Conservation (phyloP, 2,888 invertebrate species). For the Lottia scabra region DNA sequence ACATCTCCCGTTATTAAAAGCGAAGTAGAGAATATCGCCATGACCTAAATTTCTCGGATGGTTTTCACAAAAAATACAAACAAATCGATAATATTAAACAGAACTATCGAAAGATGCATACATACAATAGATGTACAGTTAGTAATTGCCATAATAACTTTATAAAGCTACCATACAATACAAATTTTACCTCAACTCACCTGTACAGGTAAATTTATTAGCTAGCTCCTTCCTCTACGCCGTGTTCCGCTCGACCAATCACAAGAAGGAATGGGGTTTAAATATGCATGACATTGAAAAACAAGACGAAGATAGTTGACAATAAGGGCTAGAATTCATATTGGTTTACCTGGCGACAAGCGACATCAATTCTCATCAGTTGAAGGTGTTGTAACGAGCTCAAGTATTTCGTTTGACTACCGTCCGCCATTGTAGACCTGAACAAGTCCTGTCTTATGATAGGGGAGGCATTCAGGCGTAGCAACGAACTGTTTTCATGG, state of each 20-base stretch:
- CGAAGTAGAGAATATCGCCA: too few relatives aligned
- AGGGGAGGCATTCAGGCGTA: background rate
- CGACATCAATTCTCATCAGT: too few relatives aligned
- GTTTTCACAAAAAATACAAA: too few relatives aligned
- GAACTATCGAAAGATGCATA: too few relatives aligned
- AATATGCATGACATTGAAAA: slow-evolving; percentile 24
- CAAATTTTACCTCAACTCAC: background rate
- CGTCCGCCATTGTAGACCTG: too few relatives aligned
- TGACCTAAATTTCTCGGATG: background rate
- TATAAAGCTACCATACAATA: too few relatives aligned
- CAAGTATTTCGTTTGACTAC: too few relatives aligned
- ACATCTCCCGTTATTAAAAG: background rate
- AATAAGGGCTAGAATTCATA: background rate
- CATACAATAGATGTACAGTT: too few relatives aligned
- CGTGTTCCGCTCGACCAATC: slow-evolving; percentile 23
- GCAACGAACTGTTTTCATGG: slow-evolving; percentile 2
- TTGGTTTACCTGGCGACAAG: background rate
- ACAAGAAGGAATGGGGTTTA: slow-evolving; percentile 18
- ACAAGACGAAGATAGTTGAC: slow-evolving; percentile 5
- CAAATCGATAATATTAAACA: too few relatives aligned
- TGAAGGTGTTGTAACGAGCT: too few relatives aligned
- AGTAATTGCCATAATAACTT: too few relatives aligned
- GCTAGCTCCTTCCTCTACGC: slow-evolving; percentile 8
- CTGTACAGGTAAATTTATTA: background rate
- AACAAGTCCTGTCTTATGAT: too few relatives aligned